These are phyloP conservation scores for Poeciliopsis prolifica DNA, from an alignment of 2,113 vertebrate genomes.

Conservation along the genomic window DNA sequence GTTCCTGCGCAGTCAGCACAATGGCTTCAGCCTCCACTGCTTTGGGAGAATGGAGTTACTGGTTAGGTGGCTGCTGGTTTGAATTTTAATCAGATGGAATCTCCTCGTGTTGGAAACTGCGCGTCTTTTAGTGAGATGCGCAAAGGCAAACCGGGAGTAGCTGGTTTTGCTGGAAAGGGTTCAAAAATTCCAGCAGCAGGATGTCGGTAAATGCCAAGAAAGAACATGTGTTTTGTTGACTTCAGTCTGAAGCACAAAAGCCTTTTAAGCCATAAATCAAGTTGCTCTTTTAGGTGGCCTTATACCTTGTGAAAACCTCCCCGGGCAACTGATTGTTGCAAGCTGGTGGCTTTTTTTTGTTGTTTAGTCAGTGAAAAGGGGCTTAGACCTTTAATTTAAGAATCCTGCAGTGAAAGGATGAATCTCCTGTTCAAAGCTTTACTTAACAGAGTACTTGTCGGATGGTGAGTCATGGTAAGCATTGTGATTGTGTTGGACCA, in stretches of 20 bases:
- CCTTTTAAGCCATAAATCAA: slow-evolving; percentile 2
- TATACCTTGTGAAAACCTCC: slow-evolving; percentile 38
- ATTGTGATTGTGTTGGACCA: slow-evolving; percentile 42
- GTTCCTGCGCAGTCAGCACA: slow-evolving; percentile 8
- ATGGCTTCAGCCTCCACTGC: neutral
- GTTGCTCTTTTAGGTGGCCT: slow-evolving; percentile 43
- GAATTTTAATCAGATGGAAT: slow-evolving; percentile 21
- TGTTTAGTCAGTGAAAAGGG: slow-evolving; percentile 33
- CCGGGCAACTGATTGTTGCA: slow-evolving; percentile 27
- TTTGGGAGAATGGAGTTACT: slow-evolving; percentile 3
- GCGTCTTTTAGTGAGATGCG: neutral
- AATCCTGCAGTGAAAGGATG: slow-evolving; percentile 37
- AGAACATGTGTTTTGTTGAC: slow-evolving; percentile 24
- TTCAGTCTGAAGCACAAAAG: slow-evolving; percentile 40
- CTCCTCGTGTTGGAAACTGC: neutral
- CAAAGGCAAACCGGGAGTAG: slow-evolving; percentile 9
- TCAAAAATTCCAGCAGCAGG: slow-evolving; percentile 30
- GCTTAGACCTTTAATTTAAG: slow-evolving; percentile 28
- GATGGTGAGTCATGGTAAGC: slow-evolving; percentile 39
- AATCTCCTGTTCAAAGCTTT: slow-evolving; percentile 30
- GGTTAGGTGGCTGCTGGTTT: neutral
- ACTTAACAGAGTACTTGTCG: slow-evolving; percentile 24
- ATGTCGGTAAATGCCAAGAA: neutral
- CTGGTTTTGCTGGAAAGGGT: slow-evolving; percentile 12
- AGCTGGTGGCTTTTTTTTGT: slow-evolving; percentile 11